Conservation (phyloP, 2,888 invertebrate genomes). For the Standfussiana lucernea region DNA sequence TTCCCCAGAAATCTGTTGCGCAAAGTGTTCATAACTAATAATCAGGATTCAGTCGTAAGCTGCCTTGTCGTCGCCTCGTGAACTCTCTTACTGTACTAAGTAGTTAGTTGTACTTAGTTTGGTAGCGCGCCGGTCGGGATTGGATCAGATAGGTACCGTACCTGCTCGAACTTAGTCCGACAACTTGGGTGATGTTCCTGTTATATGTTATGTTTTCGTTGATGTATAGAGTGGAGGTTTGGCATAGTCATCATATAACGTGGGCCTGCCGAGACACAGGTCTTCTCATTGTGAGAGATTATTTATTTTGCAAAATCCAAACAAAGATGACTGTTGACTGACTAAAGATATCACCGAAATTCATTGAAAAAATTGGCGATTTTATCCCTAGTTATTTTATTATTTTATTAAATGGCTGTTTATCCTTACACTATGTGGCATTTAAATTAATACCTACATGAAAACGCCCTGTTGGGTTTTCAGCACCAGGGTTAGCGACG, state of each 20-base stretch:
- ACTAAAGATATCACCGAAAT: no score
- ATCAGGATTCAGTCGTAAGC: slow-evolving; percentile 27
- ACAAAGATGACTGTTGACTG: not conserved
- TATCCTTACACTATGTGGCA: no score
- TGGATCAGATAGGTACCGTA: slow-evolving; percentile 1
- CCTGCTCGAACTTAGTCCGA: slow-evolving; percentile 23
- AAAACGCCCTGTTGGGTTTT: no score
- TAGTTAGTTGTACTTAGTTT: slow-evolving; percentile 25
- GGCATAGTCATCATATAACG: not conserved
- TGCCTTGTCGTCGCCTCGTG: slow-evolving; percentile 33
- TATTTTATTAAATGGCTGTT: no score
- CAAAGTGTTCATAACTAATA: slow-evolving; percentile 48
- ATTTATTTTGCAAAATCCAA: not conserved
- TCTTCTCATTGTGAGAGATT: not conserved
- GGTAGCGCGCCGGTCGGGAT: not conserved
- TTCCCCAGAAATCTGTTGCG: slow-evolving; percentile 19
- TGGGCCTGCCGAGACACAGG: not conserved
- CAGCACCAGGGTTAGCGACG: no score
- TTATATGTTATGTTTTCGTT: not conserved
- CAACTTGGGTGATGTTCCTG: slow-evolving; percentile 3
- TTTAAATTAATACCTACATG: not conserved
- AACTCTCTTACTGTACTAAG: slow-evolving; percentile 7
- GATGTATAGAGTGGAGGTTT: not conserved
- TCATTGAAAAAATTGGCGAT: no score
- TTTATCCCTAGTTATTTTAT: no score